Evolutionary conservation across 1,140 invertebrate species (phyloP).

Genomic region (Macrobrachium rosenbergii): DNA sequence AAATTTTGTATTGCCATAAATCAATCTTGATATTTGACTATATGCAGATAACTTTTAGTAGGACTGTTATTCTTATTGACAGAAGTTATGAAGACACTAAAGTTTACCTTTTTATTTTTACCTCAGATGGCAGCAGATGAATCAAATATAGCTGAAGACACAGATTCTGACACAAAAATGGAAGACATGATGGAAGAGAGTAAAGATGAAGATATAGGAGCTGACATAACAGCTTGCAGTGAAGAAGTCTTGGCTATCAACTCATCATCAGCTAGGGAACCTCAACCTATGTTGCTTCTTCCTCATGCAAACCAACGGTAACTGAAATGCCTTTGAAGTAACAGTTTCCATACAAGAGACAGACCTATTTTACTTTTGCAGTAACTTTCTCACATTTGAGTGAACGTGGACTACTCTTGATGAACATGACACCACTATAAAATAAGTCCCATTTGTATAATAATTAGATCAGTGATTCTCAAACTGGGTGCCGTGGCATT

Average conservation of each 20-base stretch:
- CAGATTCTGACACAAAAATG: conserved; percentile 56
- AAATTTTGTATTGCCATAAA: no score
- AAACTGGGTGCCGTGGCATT: no score
- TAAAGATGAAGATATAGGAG: conserved; percentile 35
- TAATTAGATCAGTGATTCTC: no score
- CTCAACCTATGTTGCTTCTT: no score
- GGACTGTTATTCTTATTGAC: neutral
- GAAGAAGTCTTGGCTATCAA: conserved; percentile 52
- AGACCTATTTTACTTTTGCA: no score
- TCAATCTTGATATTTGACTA: neutral
- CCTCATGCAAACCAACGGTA: neutral
- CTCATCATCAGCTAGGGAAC: conserved; percentile 9
- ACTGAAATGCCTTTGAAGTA: neutral
- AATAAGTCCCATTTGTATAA: no score
- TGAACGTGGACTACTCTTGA: no score
- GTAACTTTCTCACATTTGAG: no score
- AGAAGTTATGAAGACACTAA: neutral
- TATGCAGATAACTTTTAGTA: neutral
- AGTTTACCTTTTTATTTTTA: neutral
- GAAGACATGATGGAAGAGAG: conserved; percentile 55
- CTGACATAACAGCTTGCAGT: conserved; percentile 37
- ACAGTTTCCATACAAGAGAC: no score
- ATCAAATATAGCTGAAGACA: conserved; percentile 52
- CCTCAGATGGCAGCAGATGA: conserved; percentile 47
- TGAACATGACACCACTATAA: no score